phyloP scores from a whole-genome alignment of 2,797 vertebrate genomes.

The Sparus aurata region DNA sequence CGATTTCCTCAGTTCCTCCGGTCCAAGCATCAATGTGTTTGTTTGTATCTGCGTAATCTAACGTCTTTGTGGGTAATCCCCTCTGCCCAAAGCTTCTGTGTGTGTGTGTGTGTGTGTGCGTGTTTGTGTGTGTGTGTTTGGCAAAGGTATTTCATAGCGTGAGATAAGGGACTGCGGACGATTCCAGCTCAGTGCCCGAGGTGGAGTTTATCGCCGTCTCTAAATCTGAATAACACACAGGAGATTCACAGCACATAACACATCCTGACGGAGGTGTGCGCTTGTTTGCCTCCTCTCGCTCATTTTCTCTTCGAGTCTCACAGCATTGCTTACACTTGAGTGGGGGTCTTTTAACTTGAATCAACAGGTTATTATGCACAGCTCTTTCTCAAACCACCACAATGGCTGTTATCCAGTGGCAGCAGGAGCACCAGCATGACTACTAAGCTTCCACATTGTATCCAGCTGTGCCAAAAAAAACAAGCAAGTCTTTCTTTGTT shows the following conservation, averaged over 20 bases:
- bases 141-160: slow-evolving; percentile 35
- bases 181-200: slow-evolving; percentile 27
- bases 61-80: slow-evolving; percentile 46
- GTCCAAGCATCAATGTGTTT: slow-evolving; percentile 27
- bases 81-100: slow-evolving; percentile 5
- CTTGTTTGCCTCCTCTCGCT: slow-evolving; percentile 15
- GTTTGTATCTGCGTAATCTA: slow-evolving; percentile 36
- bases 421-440: background rate
- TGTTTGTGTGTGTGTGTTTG: background rate
- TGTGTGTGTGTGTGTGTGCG: slow-evolving; percentile 1
- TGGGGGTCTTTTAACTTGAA: slow-evolving; percentile 9
- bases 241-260: slow-evolving; percentile 36
- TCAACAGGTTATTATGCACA: slow-evolving; percentile 1
- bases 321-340: slow-evolving; percentile 17
- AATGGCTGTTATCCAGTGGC: background rate
- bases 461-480: background rate
- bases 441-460: background rate
- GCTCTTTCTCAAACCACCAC: slow-evolving; percentile 8
- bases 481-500: too few relatives aligned
- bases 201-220: slow-evolving; percentile 51
- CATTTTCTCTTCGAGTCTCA: slow-evolving; percentile 6
- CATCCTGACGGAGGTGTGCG: slow-evolving; percentile 11
- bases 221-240: slow-evolving; percentile 55
- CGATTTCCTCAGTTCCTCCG: slow-evolving; percentile 43
- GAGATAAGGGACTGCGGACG: slow-evolving; percentile 48